Evolutionary conservation across 2,113 vertebrate genomes (phyloP), one percentile per base, ranked within the genome.

Genomic region (Vidua chalybeata): DNA sequence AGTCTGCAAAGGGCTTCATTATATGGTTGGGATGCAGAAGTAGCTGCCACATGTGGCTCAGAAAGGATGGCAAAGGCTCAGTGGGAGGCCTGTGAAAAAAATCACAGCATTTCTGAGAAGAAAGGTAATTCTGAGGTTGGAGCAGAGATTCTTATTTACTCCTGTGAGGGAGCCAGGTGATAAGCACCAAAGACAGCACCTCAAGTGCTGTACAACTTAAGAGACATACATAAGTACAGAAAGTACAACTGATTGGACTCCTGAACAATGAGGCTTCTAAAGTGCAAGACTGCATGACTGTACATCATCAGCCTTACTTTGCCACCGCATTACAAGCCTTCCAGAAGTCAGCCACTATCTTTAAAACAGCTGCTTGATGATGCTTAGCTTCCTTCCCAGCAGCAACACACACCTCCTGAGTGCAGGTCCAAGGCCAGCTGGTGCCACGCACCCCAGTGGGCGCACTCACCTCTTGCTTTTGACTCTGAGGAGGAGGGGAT

Each of bases 391-490:
- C 33, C 61, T 41, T 66, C 27, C 43, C 68, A 55, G 37, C 27
- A 77, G 63, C 21, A 76, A 49, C 6, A 15, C 35, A 13, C 5
- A 45, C 11, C 35, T 63, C 33, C 37, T 7, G 5, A 11, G 9
- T 20, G 12, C 21, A 43, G 56, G 24, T 5, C 15, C 7, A 59
- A 77, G 15, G 27, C 26, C 59, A 41, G 23, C 43, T 2, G 2
- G 28, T 58, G 28, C 22, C 52, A 68, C 0, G 0, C 0, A 2
- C 16, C 21, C 22, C 1, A 1, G 33, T 9, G 12, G 6, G 20
- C 62, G 48, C 55, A 98, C 99, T 98, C 98, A 99, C 99, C 98
- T 93, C 96, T 97, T 0, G 80, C 90, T 97, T 98, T 98, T 14
- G 97, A 76, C 93, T 99, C 98, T 0, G 98, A 78, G 95, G 97